phyloP scores from a whole-genome alignment of 1,140 invertebrate genomes.

The Drosophila pruinosa region DNA sequence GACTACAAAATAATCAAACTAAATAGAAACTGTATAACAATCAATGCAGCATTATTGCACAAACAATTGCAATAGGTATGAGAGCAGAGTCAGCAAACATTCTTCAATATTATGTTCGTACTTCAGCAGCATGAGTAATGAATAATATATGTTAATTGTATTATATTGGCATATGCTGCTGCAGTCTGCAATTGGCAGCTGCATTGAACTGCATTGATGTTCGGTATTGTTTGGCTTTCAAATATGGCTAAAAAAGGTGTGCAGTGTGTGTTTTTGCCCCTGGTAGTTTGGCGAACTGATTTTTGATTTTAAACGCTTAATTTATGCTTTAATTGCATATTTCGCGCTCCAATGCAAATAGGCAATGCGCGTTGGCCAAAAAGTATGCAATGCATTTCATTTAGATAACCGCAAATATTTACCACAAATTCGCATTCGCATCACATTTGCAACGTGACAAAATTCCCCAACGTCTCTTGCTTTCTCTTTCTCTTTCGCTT shows the following conservation, averaged over 20 bases:
- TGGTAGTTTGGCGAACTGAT: conserved; percentile 30
- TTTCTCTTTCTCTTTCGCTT: neutral
- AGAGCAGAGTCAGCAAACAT: too few relatives aligned
- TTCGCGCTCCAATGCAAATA: conserved; percentile 52
- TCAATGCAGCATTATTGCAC: too few relatives aligned
- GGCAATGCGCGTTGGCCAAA: neutral
- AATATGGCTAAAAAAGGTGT: neutral
- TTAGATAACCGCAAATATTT: conserved; percentile 80
- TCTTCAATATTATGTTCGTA: too few relatives aligned
- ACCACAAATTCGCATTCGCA: conserved; percentile 64
- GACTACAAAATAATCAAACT: too few relatives aligned
- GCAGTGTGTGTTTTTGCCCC: conserved; percentile 5
- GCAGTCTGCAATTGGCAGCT: too few relatives aligned
- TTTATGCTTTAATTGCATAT: conserved; percentile 79
- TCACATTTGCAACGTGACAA: conserved; percentile 52
- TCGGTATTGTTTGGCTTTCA: neutral
- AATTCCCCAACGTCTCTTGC: neutral
- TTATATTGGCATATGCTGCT: too few relatives aligned
- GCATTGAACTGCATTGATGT: neutral
- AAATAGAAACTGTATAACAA: too few relatives aligned
- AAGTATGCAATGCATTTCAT: conserved; percentile 71
- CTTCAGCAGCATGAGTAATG: too few relatives aligned
- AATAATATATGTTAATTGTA: too few relatives aligned
- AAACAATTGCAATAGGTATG: too few relatives aligned
- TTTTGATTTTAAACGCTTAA: conserved; percentile 71